A percentile compares a stretch with the other conserved stretches of the same genome.
Conservation (phyloP, 2,797 vertebrate species). For the Pangasius mekongensis region DNA sequence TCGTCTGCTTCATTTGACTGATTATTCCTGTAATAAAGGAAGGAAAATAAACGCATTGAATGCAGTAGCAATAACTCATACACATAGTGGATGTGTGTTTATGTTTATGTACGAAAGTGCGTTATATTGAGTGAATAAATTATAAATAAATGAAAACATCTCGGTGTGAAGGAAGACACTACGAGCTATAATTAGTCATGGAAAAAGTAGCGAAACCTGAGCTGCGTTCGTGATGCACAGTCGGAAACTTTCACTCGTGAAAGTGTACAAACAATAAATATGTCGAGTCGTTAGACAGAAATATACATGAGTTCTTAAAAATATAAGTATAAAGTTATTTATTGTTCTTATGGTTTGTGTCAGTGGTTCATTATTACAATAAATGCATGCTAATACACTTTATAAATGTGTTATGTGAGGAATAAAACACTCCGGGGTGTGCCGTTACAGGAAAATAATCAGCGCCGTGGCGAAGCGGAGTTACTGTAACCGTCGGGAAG, state of each 20-base stretch:
- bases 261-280: not conserved
- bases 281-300: too few species aligned
- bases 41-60: not conserved
- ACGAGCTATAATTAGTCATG: slow-evolving; percentile 3
- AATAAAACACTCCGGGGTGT: not conserved
- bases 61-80: not conserved
- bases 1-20: too few species aligned
- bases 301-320: not conserved
- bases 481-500: not conserved
- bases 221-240: not conserved
- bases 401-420: not conserved
- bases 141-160: not conserved
- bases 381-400: not conserved
- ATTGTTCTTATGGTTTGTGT: not conserved
- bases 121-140: not conserved
- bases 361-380: not conserved
- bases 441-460: not conserved
- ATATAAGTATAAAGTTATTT: not conserved
- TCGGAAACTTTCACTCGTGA: slow-evolving; percentile 17
- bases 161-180: too few species aligned
- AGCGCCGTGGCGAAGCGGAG: too few species aligned
- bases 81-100: not conserved
- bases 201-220: slow-evolving; percentile 21
- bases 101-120: not conserved
- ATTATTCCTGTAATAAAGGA: not conserved